These are phyloP conservation scores for Azemiops feae DNA, from an alignment of 2,113 vertebrate genomes.

Conservation along the genomic window DNA sequence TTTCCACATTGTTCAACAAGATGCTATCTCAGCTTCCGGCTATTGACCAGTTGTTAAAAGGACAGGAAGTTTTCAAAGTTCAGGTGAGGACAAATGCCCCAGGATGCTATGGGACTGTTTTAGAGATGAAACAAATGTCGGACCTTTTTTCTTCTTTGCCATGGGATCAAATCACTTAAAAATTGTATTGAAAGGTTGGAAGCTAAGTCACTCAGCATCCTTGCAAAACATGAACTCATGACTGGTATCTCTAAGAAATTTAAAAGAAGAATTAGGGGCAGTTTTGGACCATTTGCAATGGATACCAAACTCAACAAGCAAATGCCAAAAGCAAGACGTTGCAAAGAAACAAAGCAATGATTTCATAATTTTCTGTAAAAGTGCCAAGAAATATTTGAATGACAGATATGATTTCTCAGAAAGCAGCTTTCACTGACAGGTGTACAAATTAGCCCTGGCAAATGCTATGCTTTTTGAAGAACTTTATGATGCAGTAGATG, in stretches of 20 bases:
- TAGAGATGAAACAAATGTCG: not conserved
- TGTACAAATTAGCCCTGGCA: not conserved
- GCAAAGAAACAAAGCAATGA: not conserved
- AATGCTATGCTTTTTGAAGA: not conserved
- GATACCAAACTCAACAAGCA: not conserved
- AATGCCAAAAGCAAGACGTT: not conserved
- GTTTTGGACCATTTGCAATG: not conserved
- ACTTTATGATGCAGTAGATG: not conserved
- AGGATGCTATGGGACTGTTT: not conserved
- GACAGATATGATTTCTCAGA: not conserved
- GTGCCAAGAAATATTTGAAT: not conserved
- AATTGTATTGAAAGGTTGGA: not conserved
- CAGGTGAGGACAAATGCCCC: not conserved
- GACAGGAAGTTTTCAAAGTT: not conserved
- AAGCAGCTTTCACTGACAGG: not conserved
- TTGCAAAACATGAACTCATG: not conserved
- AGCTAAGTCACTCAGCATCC: not conserved
- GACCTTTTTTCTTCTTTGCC: not conserved
- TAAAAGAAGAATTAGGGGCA: not conserved
- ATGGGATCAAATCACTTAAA: not conserved
- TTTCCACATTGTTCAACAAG: not conserved
- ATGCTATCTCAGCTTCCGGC: not conserved
- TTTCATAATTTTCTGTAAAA: not conserved
- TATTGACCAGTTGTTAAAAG: not conserved
- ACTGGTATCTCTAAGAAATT: not conserved